These are phyloP conservation scores for Heliconius charithonia DNA, from an alignment of 2,888 invertebrate genomes.

Conservation along the genomic window DNA sequence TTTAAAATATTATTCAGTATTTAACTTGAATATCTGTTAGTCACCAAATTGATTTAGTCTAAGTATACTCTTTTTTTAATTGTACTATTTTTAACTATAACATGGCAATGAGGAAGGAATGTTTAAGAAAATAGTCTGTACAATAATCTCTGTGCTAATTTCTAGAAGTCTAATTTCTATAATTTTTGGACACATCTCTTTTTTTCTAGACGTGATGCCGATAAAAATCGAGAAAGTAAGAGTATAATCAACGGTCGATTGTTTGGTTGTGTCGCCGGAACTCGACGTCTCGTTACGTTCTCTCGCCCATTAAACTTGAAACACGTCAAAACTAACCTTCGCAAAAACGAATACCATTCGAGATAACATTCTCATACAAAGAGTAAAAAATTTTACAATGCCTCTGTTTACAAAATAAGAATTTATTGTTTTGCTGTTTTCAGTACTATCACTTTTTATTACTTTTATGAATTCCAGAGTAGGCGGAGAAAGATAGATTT, in stretches of 20 bases:
- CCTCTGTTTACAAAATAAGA: background rate
- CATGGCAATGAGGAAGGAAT: too few species aligned
- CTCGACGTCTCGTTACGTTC: background rate
- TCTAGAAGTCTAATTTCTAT: background rate
- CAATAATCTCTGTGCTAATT: background rate
- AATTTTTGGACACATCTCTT: background rate
- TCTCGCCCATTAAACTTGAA: constrained; percentile 8
- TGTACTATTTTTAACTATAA: too few species aligned
- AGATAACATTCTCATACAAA: constrained; percentile 17
- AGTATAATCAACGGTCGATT: constrained; percentile 7
- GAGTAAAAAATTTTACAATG: background rate
- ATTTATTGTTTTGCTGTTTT: background rate
- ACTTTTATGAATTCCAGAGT: background rate
- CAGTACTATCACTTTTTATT: background rate
- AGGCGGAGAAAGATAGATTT: background rate
- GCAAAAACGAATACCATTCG: background rate
- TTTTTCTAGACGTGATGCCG: background rate
- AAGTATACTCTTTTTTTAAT: too few species aligned
- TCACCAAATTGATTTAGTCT: too few species aligned
- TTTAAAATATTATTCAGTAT: background rate
- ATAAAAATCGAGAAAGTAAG: constrained; percentile 15
- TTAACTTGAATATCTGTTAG: background rate
- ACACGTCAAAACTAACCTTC: constrained; percentile 22
- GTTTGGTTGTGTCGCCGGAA: constrained; percentile 11
- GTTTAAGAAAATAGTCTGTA: background rate